Percentiles rank a stretch among this genome's conserved stretches.
phyloP scores from a whole-genome alignment of 92 coral and sea anemone species.

The Heliopora coerulea region DNA sequence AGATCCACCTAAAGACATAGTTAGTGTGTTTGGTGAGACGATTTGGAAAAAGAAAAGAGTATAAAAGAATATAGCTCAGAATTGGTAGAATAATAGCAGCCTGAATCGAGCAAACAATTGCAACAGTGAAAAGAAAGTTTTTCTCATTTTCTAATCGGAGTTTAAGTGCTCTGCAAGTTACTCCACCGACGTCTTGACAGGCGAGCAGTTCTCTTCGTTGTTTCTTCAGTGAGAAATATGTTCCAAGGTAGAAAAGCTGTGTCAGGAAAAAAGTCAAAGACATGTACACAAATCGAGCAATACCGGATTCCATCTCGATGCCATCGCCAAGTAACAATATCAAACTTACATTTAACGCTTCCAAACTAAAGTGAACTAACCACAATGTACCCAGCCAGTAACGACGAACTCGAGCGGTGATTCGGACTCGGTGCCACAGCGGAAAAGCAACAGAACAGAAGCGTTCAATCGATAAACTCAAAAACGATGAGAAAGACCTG shows the following conservation, averaged over 20 bases:
- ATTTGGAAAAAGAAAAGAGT: no score
- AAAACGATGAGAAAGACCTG: background rate
- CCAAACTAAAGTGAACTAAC: background rate
- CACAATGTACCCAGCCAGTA: constrained; percentile 4
- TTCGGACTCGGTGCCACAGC: constrained; percentile 7
- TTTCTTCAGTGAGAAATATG: background rate
- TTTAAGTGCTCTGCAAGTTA: background rate
- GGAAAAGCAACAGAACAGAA: constrained; percentile 17
- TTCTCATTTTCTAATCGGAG: constrained; percentile 1
- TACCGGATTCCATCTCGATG: background rate
- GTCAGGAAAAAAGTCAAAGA: background rate
- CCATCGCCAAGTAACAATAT: background rate
- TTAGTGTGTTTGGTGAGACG: no score
- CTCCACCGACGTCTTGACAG: background rate
- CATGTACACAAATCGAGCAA: background rate
- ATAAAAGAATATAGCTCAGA: no score
- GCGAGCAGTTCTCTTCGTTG: background rate
- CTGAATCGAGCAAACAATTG: constrained; percentile 1
- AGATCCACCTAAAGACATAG: background rate
- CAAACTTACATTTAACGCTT: background rate
- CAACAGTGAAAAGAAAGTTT: background rate
- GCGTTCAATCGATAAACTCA: constrained; percentile 15
- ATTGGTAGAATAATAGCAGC: background rate
- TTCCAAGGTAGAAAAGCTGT: background rate
- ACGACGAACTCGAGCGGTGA: background rate